Conservation (phyloP, 2,888 invertebrate species). For the Caenorhabditis parvicauda region DNA sequence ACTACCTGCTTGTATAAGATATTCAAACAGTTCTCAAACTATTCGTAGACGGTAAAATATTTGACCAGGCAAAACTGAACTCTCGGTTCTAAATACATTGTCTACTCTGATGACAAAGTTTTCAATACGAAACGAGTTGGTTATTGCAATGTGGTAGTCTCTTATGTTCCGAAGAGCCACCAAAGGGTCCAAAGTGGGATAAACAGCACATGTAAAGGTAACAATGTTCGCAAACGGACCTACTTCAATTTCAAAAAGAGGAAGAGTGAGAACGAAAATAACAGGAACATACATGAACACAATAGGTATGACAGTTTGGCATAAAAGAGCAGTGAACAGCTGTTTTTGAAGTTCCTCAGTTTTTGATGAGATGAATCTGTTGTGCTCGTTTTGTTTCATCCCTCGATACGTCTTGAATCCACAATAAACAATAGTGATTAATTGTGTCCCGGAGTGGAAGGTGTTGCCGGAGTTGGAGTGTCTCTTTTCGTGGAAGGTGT, state of each 20-base stretch:
- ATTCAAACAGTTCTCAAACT: no score
- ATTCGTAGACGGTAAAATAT: no score
- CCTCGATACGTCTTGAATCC: constrained; percentile 7
- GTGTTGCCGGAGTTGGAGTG: no score
- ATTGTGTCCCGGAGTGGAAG: no score
- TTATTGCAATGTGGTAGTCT: constrained; percentile 14
- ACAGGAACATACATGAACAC: constrained; percentile 14
- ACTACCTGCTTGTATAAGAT: no score
- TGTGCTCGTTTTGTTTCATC: neutral
- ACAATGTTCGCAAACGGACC: constrained; percentile 6
- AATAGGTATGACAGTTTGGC: constrained; percentile 13
- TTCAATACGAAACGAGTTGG: constrained; percentile 5
- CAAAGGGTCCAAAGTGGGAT: constrained; percentile 17
- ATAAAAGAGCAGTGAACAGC: constrained; percentile 10
- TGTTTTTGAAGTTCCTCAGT: constrained; percentile 17
- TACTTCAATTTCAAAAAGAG: constrained; percentile 7
- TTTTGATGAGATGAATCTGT: neutral
- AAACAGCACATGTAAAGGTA: constrained; percentile 6
- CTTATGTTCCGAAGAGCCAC: constrained; percentile 14
- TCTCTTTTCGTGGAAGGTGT: no score
- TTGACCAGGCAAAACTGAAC: no score
- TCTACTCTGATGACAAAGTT: no score
- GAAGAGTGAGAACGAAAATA: constrained; percentile 3
- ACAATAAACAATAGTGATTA: constrained; percentile 9
- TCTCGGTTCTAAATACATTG: no score